phyloP scores from a whole-genome alignment of 2,888 invertebrate genomes.

The Orthonevra nobilis region DNA sequence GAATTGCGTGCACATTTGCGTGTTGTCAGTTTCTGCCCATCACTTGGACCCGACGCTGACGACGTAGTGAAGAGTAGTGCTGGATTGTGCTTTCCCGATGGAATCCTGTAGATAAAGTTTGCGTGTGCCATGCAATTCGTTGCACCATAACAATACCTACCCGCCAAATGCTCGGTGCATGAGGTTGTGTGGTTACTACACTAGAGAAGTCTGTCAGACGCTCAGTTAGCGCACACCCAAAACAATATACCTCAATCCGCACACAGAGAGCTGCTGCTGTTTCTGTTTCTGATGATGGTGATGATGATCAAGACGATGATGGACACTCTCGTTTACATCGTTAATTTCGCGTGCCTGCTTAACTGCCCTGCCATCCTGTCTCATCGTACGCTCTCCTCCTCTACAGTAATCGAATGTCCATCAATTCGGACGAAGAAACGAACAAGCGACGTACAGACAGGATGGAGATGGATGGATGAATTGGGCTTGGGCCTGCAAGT shows the following conservation, averaged over 20 bases:
- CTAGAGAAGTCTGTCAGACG: slow-evolving; percentile 32
- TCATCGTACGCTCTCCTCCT: slow-evolving; percentile 56
- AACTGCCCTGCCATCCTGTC: slow-evolving; percentile 64
- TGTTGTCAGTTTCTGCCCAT: slow-evolving; percentile 52
- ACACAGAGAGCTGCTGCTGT: neutral
- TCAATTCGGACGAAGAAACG: slow-evolving; percentile 52
- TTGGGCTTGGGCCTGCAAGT: slow-evolving; percentile 37
- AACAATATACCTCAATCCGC: slow-evolving; percentile 35
- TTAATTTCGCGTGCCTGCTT: slow-evolving; percentile 70
- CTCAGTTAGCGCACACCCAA: slow-evolving; percentile 39
- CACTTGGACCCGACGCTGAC: slow-evolving; percentile 33
- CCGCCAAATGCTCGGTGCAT: slow-evolving; percentile 9
- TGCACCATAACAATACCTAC: slow-evolving; percentile 12
- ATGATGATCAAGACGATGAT: slow-evolving; percentile 69
- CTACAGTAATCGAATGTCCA: slow-evolving; percentile 68
- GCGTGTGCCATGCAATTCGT: slow-evolving; percentile 53
- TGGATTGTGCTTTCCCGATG: slow-evolving; percentile 21
- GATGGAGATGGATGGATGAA: slow-evolving; percentile 43
- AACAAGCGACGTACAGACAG: slow-evolving; percentile 32
- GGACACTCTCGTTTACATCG: slow-evolving; percentile 70
- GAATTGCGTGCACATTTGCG: slow-evolving; percentile 65
- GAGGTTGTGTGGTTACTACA: slow-evolving; percentile 52
- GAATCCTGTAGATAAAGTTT: slow-evolving; percentile 56
- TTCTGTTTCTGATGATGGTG: slow-evolving; percentile 4
- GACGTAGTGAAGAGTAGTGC: slow-evolving; percentile 7